Evolutionary conservation across 2,888 invertebrate genomes (phyloP), one percentile per base, ranked within the genome.

Genomic region (Teinopalpus imperialis): DNA sequence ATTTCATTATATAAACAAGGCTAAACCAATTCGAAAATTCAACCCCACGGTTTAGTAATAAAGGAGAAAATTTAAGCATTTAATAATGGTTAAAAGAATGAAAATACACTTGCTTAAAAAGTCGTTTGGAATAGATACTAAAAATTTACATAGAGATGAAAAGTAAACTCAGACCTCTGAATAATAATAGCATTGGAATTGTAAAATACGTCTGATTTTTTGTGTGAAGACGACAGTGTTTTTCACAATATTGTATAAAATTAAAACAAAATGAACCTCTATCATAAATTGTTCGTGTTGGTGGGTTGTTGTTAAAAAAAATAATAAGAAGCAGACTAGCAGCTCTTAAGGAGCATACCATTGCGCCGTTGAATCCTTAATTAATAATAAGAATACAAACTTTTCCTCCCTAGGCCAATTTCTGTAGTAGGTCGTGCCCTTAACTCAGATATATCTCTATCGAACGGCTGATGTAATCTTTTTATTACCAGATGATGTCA

Each of bases 71-170:
- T 27, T 29, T 23, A 46, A 26, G 23, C 9, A 23, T 45, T 39
- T 35, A 30, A 44, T 21, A 30, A 43, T n/a, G 18, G 10, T 30
- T 42, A 23, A 36, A 23, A 8, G 14, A 27, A 23, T 14, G 14
- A 23, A 23, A 21, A 20, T 21, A 34, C 23, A 12, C 16, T 41
- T 16, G 20, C 12, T 2, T 23, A 40, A 46, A 35, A 46, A 35
- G 34, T 40, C 27, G 18, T 40, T 46, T 29, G 31, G 18, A 46
- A 34, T 34, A 21, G 39, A 40, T 10, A 46, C 32, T 40, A 23
- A 40, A 46, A 51, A 60, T 60, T 57, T 50, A 50, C 60, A 58
- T 60, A 57, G 52, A 60, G 32, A 62, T 62, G 56, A 59, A 60
- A 60, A 53, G 54, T 46, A 59, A 59, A 56, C 57, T 49, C 34